Conservation (phyloP, 2,113 vertebrate genomes). For the Oxyura jamaicensis region DNA sequence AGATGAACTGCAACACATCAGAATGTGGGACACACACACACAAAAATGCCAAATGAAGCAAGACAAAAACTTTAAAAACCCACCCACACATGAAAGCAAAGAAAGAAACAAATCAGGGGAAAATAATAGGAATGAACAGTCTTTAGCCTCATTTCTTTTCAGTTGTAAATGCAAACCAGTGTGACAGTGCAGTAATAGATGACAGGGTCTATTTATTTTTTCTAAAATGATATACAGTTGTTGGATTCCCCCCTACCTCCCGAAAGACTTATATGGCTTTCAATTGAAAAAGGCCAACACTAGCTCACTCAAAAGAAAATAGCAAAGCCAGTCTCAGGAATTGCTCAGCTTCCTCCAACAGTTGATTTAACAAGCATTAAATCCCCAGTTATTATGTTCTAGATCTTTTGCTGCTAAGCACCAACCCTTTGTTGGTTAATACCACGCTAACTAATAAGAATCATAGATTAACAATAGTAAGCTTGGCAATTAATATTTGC, state of each 20-base stretch:
- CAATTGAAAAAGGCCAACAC: constrained; percentile 14
- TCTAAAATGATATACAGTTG: neutral
- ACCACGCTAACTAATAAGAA: neutral
- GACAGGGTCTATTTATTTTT: constrained; percentile 30
- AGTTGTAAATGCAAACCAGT: constrained; percentile 27
- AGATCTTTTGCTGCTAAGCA: neutral
- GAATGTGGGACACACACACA: neutral
- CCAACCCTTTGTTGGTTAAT: neutral
- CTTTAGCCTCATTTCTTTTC: neutral
- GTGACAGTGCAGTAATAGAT: constrained; percentile 24
- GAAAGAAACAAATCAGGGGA: constrained; percentile 7
- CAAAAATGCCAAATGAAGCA: constrained; percentile 5
- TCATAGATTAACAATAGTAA: neutral
- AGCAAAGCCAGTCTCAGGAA: neutral
- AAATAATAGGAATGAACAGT: constrained; percentile 35
- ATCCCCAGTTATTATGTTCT: neutral
- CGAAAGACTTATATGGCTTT: neutral
- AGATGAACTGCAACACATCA: neutral
- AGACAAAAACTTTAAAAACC: constrained; percentile 7
- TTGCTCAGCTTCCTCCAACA: neutral
- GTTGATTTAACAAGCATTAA: neutral
- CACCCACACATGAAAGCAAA: constrained; percentile 14
- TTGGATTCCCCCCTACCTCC: neutral
- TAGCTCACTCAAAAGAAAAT: constrained; percentile 12
- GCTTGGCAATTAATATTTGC: neutral